Evolutionary conservation across 2,113 vertebrate species (phyloP).

Genomic region (Emydura subglobosa): DNA sequence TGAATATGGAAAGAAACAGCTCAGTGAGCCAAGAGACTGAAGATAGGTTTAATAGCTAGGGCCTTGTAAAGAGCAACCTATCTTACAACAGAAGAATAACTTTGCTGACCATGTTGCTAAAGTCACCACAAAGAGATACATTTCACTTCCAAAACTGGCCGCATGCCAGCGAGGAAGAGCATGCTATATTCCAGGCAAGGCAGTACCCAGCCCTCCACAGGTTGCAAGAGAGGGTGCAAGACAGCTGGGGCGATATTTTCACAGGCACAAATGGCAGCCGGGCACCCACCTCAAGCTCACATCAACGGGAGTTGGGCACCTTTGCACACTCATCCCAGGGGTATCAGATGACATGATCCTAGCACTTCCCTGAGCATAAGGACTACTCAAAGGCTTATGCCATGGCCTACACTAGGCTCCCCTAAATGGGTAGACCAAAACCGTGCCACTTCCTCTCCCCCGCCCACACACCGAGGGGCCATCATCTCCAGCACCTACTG

Average conservation of each 20-base stretch:
- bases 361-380: not conserved
- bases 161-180: not conserved
- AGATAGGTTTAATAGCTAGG: not conserved
- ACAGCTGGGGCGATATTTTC: not conserved
- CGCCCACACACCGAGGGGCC: not conserved
- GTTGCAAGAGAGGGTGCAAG: not conserved
- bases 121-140: not conserved
- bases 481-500: too few species aligned
- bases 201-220: not conserved
- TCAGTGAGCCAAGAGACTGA: not conserved
- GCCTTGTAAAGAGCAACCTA: not conserved
- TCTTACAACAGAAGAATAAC: not conserved
- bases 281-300: not conserved
- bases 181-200: fast-evolving
- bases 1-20: not conserved
- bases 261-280: not conserved
- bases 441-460: not conserved
- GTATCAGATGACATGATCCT: not conserved
- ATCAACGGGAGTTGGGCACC: not conserved
- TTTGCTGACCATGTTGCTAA: not conserved
- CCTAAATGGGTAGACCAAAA: not conserved
- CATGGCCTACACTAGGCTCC: not conserved
- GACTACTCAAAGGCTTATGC: not conserved
- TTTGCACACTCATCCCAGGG: not conserved
- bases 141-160: not conserved